Evolutionary conservation across 1,140 invertebrate genomes (phyloP), one percentile per base, ranked within the genome.

Genomic region (Aphaenogaster ashmeadi): DNA sequence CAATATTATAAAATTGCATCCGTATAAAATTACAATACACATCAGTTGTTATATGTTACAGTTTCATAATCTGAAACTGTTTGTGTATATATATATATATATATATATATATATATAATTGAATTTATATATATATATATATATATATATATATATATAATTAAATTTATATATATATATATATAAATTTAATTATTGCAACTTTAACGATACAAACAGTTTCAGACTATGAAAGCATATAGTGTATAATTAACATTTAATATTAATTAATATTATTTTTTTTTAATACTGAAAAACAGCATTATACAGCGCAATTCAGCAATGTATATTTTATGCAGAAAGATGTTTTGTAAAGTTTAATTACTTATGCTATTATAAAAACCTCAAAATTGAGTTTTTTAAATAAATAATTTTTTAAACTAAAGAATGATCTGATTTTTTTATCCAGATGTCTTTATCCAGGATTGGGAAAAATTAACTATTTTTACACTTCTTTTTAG

Each of bases 171-270:
- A 21, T 27, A 27, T 27, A 27, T 27, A 27, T 47, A 78, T 21
- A n/a, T 38, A 18, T 41, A 44, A 44, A 67, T 47, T 79, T 41
- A 47, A 78, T 54, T 33, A 47, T 69, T 44, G 56, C n/a, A 47
- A 52, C 9, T 52, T 54, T 7, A 74, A 74, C 5, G n/a, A 54
- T 64, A 50, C 4, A n/a, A 64, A 44, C 8, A 44, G n/a, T 75
- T 77, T 60, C 13, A 41, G 15, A 38, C 44, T 58, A 27, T 27
- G 27, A 58, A 77, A 38, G 6, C 50, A 54, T 18, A 36, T 13
- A 52, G 38, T 44, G 4, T 44, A 11, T 60, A 60, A 78, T 78
- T 78, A 62, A 18, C 4, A 64, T 27, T 41, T n/a, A n/a, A 75
- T 4, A 62, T 79, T 18, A 2, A 5, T 77, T 62, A 62, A 54